phyloP scores from a whole-genome alignment of 2,888 invertebrate genomes.

The Pollenia amentaria region DNA sequence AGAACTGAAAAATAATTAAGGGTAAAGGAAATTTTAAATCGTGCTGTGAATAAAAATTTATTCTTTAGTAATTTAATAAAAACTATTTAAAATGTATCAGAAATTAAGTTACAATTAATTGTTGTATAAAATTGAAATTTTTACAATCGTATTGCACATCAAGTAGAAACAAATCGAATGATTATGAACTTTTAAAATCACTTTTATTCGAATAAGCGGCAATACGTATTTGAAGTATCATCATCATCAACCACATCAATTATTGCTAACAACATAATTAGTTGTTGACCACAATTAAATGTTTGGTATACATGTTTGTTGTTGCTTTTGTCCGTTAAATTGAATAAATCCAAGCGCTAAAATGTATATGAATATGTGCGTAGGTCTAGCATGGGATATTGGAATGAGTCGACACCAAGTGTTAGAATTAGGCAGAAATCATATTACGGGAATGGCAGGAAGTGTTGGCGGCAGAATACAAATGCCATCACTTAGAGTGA shows the following conservation, averaged over 20 bases:
- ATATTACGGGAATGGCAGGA: conserved; percentile 13
- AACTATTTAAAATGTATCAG: no score
- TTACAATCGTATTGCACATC: not conserved
- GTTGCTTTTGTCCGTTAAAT: not conserved
- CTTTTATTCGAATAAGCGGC: conserved; percentile 49
- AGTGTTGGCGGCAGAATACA: conserved; percentile 53
- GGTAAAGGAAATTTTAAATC: no score
- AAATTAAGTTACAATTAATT: no score
- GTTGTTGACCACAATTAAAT: conserved; percentile 67
- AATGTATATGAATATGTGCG: not conserved
- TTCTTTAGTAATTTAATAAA: no score
- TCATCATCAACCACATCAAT: conserved; percentile 57
- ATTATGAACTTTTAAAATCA: conserved; percentile 30
- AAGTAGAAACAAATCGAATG: not conserved
- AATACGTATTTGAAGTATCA: conserved; percentile 63
- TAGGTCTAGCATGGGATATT: not conserved
- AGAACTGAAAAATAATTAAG: no score
- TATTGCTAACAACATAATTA: conserved; percentile 73
- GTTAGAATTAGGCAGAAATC: conserved; percentile 52
- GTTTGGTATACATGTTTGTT: conserved; percentile 23
- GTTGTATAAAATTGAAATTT: not conserved
- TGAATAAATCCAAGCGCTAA: not conserved
- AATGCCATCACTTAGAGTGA: not conserved
- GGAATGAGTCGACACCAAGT: conserved; percentile 27
- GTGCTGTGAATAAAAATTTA: no score